Base-by-base conservation (phyloP, 2,113 vertebrate genomes). In the Brevimyrus niger region DNA sequence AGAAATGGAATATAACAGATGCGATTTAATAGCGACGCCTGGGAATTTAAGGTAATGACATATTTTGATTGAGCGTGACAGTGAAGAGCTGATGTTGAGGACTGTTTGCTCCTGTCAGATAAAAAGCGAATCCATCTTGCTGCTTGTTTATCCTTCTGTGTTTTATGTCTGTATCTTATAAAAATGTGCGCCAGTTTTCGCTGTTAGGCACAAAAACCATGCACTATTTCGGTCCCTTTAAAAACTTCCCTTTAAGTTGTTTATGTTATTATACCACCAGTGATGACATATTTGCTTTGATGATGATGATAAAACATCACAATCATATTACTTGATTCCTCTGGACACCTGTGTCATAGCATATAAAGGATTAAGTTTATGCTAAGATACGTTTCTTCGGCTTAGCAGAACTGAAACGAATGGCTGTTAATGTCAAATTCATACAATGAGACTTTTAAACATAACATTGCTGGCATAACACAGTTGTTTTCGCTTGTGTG, bases 1-100 rank as follows among this genome's bases (percentile, higher is more conserved):
- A 80, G 61, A 80, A 80, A 80, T 80, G 35, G 73, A 42, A 80
- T 80, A 80, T 80, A 80, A 42, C 73, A 80, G 73, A 80, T 35
- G 73, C 35, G 17, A 80, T 42, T 38, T 80, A 35, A 42, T 19
- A 80, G 35, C 13, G 35, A 42, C 73, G 19, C 73, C 73, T 17
- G 73, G 73, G 35, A 80, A 35, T 80, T 80, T 42, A 80, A 80
- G 73, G 61, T 69, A 69, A 69, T 31, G 61, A 69, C 61, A 69
- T 69, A 69, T 69, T 69, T 80, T 80, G 73, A 80, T 42, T 38
- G 73, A 80, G 73, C 73, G 4, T 80, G 42, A 80, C 35, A n/a
- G 73, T 80, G 73, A 80, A 42, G 73, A 42, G 35, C 73, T 80
- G 31, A 42, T 42, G 35, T 8, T 80, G 73, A 38, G 61, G 61